Percentiles rank a stretch among this genome's conserved stretches.
Conservation (phyloP, 2,113 vertebrate species). For the Boleophthalmus pectinirostris region DNA sequence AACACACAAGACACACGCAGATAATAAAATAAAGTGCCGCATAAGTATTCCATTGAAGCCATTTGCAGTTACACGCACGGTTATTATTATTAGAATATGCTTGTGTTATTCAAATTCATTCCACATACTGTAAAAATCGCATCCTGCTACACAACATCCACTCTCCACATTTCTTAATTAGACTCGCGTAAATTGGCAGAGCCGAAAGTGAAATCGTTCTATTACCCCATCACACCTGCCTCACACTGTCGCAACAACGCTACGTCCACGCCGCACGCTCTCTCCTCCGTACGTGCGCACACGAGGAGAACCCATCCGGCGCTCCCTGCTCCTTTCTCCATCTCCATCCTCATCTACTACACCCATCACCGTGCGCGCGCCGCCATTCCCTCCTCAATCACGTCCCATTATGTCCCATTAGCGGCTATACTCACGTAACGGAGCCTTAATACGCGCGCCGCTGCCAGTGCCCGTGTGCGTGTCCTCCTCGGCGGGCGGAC, state of each 20-base stretch:
- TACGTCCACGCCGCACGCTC: constrained; percentile 5
- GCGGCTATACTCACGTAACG: constrained; percentile 4
- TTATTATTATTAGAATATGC: neutral
- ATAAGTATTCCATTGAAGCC: neutral
- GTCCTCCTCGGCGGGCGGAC: neutral
- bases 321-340: neutral
- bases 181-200: neutral
- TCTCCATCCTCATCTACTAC: neutral
- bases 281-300: neutral
- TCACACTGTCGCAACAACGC: neutral
- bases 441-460: neutral
- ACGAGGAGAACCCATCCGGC: neutral
- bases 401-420: neutral
- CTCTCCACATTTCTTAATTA: neutral
- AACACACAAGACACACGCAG: neutral
- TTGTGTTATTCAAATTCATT: neutral
- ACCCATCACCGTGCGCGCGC: neutral
- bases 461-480: neutral
- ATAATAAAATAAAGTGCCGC: neutral
- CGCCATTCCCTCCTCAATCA: neutral
- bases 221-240: neutral
- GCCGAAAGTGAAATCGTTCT: neutral
- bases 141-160: neutral
- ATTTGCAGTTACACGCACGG: neutral
- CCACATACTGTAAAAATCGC: neutral